Evolutionary conservation across 2,888 invertebrate species (phyloP), one percentile per base, ranked within the genome.

Genomic region (Apodemia hepburni): DNA sequence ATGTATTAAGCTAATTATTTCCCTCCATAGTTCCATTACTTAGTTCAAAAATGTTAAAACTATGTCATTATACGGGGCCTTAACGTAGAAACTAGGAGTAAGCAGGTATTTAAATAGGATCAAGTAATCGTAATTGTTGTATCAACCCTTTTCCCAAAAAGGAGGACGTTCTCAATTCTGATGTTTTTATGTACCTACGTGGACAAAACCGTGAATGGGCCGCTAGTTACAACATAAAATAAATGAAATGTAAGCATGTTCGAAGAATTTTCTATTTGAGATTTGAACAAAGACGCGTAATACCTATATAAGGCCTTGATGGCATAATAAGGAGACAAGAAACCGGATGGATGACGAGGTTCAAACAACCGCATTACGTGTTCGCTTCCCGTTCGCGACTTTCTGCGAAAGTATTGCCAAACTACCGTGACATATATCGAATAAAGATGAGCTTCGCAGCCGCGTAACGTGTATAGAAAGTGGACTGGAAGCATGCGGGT

Each of bases 381-480:
- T 78, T 79, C 76, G 75, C 74, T 76, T 75, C 73, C 72, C 70
- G 75, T 60, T 64, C 66, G 29, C 27, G 54, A 57, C 54, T 57
- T 57, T 57, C 54, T 57, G 73, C 81, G 90, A 90, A 91, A 90
- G 90, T 84, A 79, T 69, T 80, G 73, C 74, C 78, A 77, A 80
- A 82, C 79, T 81, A 74, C 77, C 73, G 67, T 71, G 70, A 86
- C 83, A 82, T 80, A 76, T 66, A 69, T 73, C 80, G 88, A 86
- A 90, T 91, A 90, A 79, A 79, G 87, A 90, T 89, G 87, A 89
- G 87, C 87, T 88, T 87, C 87, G 84, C 6, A 42, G 42, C 17
- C 45, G 45, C 47, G 82, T 82, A 75, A 73, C 74, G 85, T 85
- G 82, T 80, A 85, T 87, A 89, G 91, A 91, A 91, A 90, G 91